Base-by-base conservation (phyloP, 2,888 invertebrate species). In the Amphimallon solstitiale region DNA sequence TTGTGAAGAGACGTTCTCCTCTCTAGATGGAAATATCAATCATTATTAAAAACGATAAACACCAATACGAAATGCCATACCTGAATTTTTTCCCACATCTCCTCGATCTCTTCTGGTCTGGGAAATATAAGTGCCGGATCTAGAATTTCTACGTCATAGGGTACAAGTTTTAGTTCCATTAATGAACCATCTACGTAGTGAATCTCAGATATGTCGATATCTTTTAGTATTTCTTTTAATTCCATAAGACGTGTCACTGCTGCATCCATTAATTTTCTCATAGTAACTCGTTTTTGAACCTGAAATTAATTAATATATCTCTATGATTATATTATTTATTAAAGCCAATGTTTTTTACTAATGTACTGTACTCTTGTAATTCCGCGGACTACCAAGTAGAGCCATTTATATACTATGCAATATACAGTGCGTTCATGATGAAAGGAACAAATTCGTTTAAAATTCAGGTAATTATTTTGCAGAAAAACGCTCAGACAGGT, bases 121-220 rank as follows among this genome's bases (percentile, higher is more conserved):
- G 85, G 69, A 86, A 84, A 80, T 86, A 91, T 79, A 86, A 90
- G 65, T 66, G 84, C 84, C 0, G 90, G 89, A 67, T 88, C 85
- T n/a, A 86, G 73, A 62, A 90, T 84, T 77, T 88, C 85, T n/a
- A 90, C 79, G 67, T 89, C 87, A 38, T 87, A 83, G 0, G 92
- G 92, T 15, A 89, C 85, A 70, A 92, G 84, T 68, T 91, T 88
- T 77, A 91, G 79, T 80, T 90, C 89, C 59, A 89, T 85, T 54
- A 92, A 78, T 23, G 88, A 86, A 73, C 91, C 89, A 75, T 93
- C 93, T 52, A 91, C 86, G 81, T 91, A 93, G 56, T 91, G 91
- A 74, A 84, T 88, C 76, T 90, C 88, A 5, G 86, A 86, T 4
- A 83, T 81, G 76, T 88, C 86, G 7, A 88, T 81, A 68, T 86